Percentiles rank a stretch among this genome's conserved stretches.
Evolutionary conservation across 2,113 vertebrate species (phyloP).

Genomic region (Zosterops japonicus): DNA sequence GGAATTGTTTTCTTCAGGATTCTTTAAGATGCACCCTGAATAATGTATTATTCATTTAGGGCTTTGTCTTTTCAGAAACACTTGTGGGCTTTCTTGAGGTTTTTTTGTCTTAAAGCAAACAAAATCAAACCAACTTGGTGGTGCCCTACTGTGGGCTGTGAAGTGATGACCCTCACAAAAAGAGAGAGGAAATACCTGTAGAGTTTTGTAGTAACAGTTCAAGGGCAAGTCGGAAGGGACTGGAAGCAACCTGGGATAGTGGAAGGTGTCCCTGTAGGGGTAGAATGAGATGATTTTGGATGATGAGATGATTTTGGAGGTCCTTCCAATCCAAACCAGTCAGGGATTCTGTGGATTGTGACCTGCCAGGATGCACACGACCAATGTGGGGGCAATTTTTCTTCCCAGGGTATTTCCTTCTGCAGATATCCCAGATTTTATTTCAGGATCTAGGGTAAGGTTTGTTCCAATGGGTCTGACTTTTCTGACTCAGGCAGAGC

Average conservation of each 20-base stretch:
- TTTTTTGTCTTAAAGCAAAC: background rate
- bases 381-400: background rate
- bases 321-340: background rate
- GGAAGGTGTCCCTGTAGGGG: background rate
- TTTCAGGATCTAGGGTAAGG: background rate
- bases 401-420: background rate
- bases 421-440: background rate
- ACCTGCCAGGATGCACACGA: background rate
- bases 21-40: background rate
- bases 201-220: background rate
- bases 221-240: background rate
- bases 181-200: background rate
- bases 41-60: background rate
- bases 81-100: background rate
- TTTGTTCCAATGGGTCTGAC: background rate
- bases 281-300: background rate
- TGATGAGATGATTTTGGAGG: background rate
- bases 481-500: background rate
- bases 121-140: background rate
- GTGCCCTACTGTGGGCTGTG: background rate
- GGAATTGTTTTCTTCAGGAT: background rate
- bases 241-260: background rate
- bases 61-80: background rate
- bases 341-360: background rate
- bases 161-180: background rate